phyloP scores from a whole-genome alignment of 2,888 invertebrate genomes.

The Sinodicranocentrus sp. region DNA sequence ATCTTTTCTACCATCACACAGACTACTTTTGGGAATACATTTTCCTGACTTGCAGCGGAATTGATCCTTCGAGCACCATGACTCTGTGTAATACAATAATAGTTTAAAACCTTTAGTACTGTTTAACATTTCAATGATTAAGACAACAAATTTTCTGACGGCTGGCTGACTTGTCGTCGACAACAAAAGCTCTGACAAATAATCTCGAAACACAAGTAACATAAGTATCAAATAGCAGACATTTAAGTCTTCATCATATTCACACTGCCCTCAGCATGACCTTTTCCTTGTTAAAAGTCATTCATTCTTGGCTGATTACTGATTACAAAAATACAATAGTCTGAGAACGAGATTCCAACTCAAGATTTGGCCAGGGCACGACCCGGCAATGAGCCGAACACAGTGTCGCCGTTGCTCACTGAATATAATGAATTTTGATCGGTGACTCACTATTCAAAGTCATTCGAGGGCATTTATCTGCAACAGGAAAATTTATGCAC shows the following conservation, averaged over 20 bases:
- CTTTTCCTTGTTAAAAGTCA: constrained; percentile 34
- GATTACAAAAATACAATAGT: constrained; percentile 25
- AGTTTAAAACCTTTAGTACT: background rate
- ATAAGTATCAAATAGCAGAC: background rate
- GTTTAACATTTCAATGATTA: constrained; percentile 29
- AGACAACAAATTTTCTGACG: constrained; percentile 21
- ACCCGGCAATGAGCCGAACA: background rate
- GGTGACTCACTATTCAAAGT: too few relatives aligned
- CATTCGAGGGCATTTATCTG: too few relatives aligned
- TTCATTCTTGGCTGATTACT: constrained; percentile 16
- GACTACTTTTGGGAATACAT: constrained; percentile 76
- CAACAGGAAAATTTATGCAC: too few relatives aligned
- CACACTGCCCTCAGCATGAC: constrained; percentile 22
- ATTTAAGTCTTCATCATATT: background rate
- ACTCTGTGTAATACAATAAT: constrained; percentile 11
- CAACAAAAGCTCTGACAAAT: background rate
- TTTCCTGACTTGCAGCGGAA: constrained; percentile 77
- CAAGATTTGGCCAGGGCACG: constrained; percentile 12
- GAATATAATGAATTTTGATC: too few relatives aligned
- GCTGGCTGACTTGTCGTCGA: background rate
- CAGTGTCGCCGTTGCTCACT: constrained; percentile 5
- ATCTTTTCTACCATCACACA: constrained; percentile 77
- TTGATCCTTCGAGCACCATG: constrained; percentile 40
- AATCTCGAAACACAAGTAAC: background rate
- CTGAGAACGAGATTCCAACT: constrained; percentile 26